phyloP scores from a whole-genome alignment of 1,140 invertebrate genomes.

The Battus philenor region DNA sequence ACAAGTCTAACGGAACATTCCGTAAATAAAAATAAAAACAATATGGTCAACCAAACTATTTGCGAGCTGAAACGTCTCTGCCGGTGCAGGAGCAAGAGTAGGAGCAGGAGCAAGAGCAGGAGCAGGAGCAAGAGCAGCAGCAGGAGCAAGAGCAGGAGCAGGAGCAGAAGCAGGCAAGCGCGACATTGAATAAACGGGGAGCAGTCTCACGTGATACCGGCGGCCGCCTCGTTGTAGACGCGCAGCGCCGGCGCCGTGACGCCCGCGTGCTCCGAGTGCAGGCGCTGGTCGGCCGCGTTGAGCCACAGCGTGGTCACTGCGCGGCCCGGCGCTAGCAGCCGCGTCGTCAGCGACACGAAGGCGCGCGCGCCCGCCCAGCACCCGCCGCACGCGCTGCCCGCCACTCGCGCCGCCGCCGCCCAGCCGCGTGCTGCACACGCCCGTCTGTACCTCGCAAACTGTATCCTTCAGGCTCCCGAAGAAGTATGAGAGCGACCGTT shows the following conservation, averaged over 20 bases:
- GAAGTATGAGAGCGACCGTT: too few species aligned
- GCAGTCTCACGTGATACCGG: slow-evolving; percentile 49
- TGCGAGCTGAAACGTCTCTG: too few species aligned
- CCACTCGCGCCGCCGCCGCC: slow-evolving; percentile 27
- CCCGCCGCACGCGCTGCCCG: slow-evolving; percentile 22
- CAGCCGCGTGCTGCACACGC: slow-evolving; percentile 19
- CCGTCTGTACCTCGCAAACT: neutral
- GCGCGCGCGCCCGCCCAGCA: slow-evolving; percentile 40
- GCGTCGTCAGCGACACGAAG: slow-evolving; percentile 39
- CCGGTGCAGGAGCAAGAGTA: too few species aligned
- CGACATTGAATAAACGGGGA: too few species aligned
- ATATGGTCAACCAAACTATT: too few species aligned
- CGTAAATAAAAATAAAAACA: too few species aligned
- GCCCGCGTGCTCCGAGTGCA: slow-evolving; percentile 46
- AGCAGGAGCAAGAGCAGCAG: too few species aligned
- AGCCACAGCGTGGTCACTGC: slow-evolving; percentile 49
- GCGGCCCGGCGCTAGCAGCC: slow-evolving; percentile 28
- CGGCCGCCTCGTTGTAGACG: slow-evolving; percentile 47
- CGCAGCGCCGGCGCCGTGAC: slow-evolving; percentile 43
- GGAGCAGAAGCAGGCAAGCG: too few species aligned
- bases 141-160: too few species aligned
- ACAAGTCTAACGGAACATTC: too few species aligned
- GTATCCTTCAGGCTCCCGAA: neutral
- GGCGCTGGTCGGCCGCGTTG: slow-evolving; percentile 46
- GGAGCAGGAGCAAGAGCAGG: too few species aligned